Conservation (phyloP, 2,797 vertebrate genomes). For the Halcyon leucocephala region DNA sequence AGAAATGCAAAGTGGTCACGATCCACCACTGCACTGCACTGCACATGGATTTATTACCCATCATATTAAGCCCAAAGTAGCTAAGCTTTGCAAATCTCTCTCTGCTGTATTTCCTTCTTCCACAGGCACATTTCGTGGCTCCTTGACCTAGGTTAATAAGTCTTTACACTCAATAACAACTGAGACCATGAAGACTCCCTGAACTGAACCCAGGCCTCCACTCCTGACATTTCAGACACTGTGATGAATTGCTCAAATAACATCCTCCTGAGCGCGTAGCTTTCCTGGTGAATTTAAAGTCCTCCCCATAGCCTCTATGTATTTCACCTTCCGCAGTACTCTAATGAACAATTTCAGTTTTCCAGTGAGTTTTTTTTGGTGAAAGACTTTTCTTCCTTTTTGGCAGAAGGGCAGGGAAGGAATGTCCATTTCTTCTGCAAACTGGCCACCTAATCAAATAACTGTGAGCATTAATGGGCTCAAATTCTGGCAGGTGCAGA, state of each 20-base stretch:
- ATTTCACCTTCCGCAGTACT: not conserved
- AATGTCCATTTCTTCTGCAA: not conserved
- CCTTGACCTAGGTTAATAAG: conserved; percentile 62
- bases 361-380: not conserved
- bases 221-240: conserved; percentile 16
- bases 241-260: conserved; percentile 46
- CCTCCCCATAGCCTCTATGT: not conserved
- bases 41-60: conserved; percentile 12
- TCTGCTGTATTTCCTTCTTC: not conserved
- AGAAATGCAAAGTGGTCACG: not conserved
- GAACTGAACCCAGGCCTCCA: not conserved
- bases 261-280: not conserved
- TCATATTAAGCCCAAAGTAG: conserved; percentile 14
- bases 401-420: not conserved
- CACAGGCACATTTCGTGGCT: conserved; percentile 30
- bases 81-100: conserved; percentile 53
- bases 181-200: conserved; percentile 28
- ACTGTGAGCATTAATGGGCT: not conserved
- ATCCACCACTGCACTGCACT: not conserved
- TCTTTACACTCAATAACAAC: conserved; percentile 63
- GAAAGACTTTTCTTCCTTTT: not conserved
- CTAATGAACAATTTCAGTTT: not conserved
- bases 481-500: not conserved
- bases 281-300: not conserved
- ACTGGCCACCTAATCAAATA: not conserved